These are phyloP conservation scores for Heliangelus exortis DNA, from an alignment of 2,797 vertebrate genomes.

Conservation along the genomic window DNA sequence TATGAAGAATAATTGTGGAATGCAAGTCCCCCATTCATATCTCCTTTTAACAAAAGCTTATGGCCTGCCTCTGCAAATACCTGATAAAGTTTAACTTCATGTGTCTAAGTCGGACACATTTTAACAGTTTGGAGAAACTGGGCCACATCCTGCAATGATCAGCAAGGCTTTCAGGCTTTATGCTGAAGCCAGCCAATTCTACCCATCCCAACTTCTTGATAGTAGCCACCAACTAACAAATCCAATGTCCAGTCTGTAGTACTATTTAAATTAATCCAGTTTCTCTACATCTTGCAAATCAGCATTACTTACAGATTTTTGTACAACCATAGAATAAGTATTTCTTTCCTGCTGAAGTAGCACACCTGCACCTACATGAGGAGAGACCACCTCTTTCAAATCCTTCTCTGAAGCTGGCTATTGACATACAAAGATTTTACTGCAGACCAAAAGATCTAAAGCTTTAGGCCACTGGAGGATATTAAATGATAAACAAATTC, in stretches of 20 bases:
- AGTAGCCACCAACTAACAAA: constrained; percentile 46
- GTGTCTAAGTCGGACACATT: background rate
- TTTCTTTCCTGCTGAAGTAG: background rate
- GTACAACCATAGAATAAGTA: background rate
- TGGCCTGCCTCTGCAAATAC: background rate
- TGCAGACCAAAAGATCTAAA: constrained; percentile 57
- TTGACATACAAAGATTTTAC: constrained; percentile 26
- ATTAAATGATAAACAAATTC: constrained; percentile 74
- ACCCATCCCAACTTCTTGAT: background rate
- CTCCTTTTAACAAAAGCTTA: background rate
- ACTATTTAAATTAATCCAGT: constrained; percentile 30
- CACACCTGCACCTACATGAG: background rate
- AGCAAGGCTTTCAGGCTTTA: background rate
- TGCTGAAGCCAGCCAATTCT: background rate
- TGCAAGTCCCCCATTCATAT: background rate
- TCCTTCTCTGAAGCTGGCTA: constrained; percentile 50
- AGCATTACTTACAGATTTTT: constrained; percentile 5
- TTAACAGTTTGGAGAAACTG: background rate
- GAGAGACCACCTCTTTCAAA: background rate
- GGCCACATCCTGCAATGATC: background rate
- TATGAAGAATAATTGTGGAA: background rate
- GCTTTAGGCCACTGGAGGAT: constrained; percentile 54
- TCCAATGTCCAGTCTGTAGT: constrained; percentile 37
- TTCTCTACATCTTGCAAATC: background rate
- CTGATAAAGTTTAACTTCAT: background rate